These are phyloP conservation scores for Pelmatolapia mariae DNA, from an alignment of 2,113 vertebrate species.

Conservation along the genomic window DNA sequence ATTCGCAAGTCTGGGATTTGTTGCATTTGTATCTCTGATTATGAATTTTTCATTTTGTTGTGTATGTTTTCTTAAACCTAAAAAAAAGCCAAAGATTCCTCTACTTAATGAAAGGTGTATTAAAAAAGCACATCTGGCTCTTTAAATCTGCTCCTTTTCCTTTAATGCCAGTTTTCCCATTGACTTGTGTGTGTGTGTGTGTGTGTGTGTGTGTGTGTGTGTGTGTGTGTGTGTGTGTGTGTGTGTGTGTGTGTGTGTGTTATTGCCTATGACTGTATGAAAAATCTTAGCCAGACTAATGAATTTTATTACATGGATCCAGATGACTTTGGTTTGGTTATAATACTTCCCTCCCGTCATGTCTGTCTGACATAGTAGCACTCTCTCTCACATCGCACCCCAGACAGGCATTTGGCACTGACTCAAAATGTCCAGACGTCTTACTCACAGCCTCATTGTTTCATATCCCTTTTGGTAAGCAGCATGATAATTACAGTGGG, in stretches of 20 bases:
- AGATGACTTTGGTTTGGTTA: constrained; percentile 39
- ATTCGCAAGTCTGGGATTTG: not conserved
- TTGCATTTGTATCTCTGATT: not conserved
- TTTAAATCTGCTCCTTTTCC: constrained; percentile 8
- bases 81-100: not conserved
- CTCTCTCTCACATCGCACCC: constrained; percentile 46
- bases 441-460: constrained; percentile 71
- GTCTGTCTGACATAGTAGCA: constrained; percentile 53
- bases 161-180: constrained; percentile 20
- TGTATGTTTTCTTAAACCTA: not conserved
- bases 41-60: not conserved
- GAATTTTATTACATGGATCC: constrained; percentile 45
- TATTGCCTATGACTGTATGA: constrained; percentile 23
- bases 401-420: constrained; percentile 66
- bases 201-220: not conserved
- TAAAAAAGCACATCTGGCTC: constrained; percentile 17
- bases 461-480: constrained; percentile 61
- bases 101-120: not conserved
- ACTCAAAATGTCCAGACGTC: constrained; percentile 70
- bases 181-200: not conserved
- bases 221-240: not conserved
- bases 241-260: not conserved
- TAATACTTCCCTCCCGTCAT: constrained; percentile 44
- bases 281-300: constrained; percentile 54
- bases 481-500: constrained; percentile 54